phyloP scores from a whole-genome alignment of 2,888 invertebrate species.

The Carpatolechia fugitivella region DNA sequence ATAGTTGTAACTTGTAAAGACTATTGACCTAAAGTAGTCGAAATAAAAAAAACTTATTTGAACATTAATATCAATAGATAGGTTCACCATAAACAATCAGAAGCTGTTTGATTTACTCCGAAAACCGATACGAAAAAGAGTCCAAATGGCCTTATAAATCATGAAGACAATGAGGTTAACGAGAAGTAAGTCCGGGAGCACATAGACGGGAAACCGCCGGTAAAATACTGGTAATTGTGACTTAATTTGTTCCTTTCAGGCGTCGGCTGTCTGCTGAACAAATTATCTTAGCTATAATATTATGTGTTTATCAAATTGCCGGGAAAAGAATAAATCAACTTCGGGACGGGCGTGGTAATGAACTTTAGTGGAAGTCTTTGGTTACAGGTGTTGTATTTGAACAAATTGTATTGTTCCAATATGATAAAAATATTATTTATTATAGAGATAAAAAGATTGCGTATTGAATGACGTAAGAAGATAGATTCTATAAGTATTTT shows the following conservation, averaged over 20 bases:
- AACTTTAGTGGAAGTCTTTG: neutral
- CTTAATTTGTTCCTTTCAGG: conserved; percentile 49
- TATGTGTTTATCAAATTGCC: conserved; percentile 40
- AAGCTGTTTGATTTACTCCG: neutral
- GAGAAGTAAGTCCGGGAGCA: conserved; percentile 33
- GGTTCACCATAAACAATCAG: conserved; percentile 15
- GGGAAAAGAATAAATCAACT: conserved; percentile 39
- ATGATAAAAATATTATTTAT: no score
- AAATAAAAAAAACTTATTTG: no score
- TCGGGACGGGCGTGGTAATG: conserved; percentile 17
- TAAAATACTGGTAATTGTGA: conserved; percentile 47
- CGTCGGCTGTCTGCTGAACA: conserved; percentile 35
- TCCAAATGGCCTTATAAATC: conserved; percentile 28
- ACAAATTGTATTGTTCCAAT: neutral
- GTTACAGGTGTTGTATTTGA: neutral
- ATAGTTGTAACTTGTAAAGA: no score
- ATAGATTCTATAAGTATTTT: no score
- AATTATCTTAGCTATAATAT: conserved; percentile 44
- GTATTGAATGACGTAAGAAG: no score
- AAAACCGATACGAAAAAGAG: conserved; percentile 12
- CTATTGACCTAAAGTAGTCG: no score
- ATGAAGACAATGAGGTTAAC: conserved; percentile 38
- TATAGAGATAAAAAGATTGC: no score
- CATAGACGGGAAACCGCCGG: conserved; percentile 26
- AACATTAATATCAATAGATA: no score